phyloP scores from a whole-genome alignment of 2,113 vertebrate species.

The Mola mola region DNA sequence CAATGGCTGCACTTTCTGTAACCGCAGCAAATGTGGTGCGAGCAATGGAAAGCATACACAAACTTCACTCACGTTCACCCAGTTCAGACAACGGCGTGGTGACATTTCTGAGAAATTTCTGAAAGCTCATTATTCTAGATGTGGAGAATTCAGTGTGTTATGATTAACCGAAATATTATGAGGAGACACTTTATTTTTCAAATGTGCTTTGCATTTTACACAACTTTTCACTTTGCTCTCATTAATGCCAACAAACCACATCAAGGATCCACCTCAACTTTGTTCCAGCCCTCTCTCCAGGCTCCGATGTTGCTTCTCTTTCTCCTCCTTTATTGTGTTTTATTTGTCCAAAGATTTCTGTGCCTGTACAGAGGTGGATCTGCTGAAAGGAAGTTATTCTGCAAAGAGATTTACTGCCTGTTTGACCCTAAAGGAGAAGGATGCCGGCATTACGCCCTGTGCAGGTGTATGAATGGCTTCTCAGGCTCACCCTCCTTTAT shows the following conservation, averaged over 20 bases:
- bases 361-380: slow-evolving; percentile 19
- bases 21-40: slow-evolving; percentile 16
- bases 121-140: slow-evolving; percentile 13
- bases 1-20: slow-evolving; percentile 13
- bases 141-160: slow-evolving; percentile 5
- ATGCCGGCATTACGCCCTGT: slow-evolving; percentile 32
- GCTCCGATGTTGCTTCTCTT: slow-evolving; percentile 22
- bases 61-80: no score
- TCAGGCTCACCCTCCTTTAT: slow-evolving; percentile 48
- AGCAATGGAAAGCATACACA: slow-evolving; percentile 22
- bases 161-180: background rate
- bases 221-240: slow-evolving; percentile 29
- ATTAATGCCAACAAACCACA: slow-evolving; percentile 9
- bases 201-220: slow-evolving; percentile 22
- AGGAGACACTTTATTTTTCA: slow-evolving; percentile 16
- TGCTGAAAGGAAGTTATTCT: slow-evolving; percentile 53
- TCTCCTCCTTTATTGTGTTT: slow-evolving; percentile 23
- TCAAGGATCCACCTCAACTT: slow-evolving; percentile 21
- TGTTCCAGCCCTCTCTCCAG: slow-evolving; percentile 14
- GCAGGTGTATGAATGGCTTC: slow-evolving; percentile 54
- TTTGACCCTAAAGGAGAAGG: slow-evolving; percentile 52
- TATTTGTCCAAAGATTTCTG: slow-evolving; percentile 1
- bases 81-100: slow-evolving; percentile 32
- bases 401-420: slow-evolving; percentile 43
- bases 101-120: background rate